These are phyloP conservation scores for Trematomus bernacchii DNA, from an alignment of 2,797 vertebrate species.

Conservation along the genomic window DNA sequence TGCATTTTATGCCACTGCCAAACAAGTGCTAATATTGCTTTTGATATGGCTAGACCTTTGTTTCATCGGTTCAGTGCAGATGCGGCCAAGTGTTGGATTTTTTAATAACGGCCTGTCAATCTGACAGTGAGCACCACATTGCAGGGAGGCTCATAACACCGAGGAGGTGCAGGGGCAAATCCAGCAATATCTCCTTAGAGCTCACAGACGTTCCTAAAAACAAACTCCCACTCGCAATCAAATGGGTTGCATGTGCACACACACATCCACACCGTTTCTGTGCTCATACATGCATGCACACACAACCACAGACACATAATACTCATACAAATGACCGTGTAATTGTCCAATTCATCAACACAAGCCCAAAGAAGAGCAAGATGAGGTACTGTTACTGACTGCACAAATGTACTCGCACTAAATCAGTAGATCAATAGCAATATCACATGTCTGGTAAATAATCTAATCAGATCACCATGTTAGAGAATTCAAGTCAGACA, in stretches of 20 bases:
- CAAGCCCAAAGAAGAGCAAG: constrained; percentile 19
- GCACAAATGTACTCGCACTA: constrained; percentile 19
- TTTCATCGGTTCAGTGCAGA: constrained; percentile 85
- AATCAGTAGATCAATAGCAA: constrained; percentile 50
- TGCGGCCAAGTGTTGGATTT: constrained; percentile 82
- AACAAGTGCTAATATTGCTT: constrained; percentile 85
- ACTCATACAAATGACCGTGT: constrained; percentile 21
- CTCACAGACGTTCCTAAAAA: constrained; percentile 61
- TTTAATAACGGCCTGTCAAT: constrained; percentile 89
- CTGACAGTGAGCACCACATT: constrained; percentile 73
- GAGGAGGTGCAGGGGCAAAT: constrained; percentile 75
- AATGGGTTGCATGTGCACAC: constrained; percentile 18
- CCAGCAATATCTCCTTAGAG: constrained; percentile 79
- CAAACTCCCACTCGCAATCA: constrained; percentile 59
- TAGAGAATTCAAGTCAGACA: constrained; percentile 43
- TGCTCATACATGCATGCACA: not conserved
- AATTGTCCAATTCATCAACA: constrained; percentile 40
- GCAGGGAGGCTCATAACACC: constrained; percentile 79
- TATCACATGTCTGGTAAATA: constrained; percentile 40
- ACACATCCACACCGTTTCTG: not conserved
- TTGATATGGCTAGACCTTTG: constrained; percentile 77
- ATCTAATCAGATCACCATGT: constrained; percentile 41
- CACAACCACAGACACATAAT: constrained; percentile 7
- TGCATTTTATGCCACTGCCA: constrained; percentile 82
- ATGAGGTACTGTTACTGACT: not conserved